Percentiles rank a stretch among this genome's conserved stretches.
Conservation (phyloP, 1,140 invertebrate species). For the Drosophila parabipectinata region DNA sequence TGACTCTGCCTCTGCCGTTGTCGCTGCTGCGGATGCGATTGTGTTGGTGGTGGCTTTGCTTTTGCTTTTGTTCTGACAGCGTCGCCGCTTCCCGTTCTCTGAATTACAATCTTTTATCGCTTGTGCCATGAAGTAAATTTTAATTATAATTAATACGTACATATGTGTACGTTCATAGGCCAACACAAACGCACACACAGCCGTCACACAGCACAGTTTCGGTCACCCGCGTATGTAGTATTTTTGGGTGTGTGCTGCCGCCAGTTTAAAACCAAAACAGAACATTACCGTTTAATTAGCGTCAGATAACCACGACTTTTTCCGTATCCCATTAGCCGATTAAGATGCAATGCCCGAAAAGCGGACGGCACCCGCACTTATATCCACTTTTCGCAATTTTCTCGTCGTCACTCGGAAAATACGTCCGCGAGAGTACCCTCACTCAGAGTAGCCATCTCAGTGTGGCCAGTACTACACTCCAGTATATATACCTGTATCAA, state of each 20-base stretch:
- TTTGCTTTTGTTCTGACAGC: slow-evolving; percentile 31
- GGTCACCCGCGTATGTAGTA: slow-evolving; percentile 8
- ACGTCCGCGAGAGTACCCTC: too few relatives aligned
- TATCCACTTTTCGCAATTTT: too few relatives aligned
- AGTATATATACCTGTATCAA: too few relatives aligned
- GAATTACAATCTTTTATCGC: slow-evolving; percentile 60
- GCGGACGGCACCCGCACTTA: neutral
- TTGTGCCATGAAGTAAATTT: slow-evolving; percentile 61
- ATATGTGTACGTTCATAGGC: slow-evolving; percentile 18
- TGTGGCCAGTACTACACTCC: too few relatives aligned
- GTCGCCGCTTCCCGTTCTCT: slow-evolving; percentile 25
- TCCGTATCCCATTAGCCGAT: neutral
- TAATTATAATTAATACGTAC: slow-evolving; percentile 75
- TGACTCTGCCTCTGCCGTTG: neutral
- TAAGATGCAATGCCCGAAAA: too few relatives aligned
- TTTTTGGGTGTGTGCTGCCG: neutral
- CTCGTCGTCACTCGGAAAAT: too few relatives aligned
- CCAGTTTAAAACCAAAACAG: neutral
- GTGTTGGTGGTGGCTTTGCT: slow-evolving; percentile 42
- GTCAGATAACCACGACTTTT: slow-evolving; percentile 3
- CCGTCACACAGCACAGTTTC: slow-evolving; percentile 12
- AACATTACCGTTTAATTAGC: neutral
- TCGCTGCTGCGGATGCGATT: slow-evolving; percentile 19
- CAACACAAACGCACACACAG: slow-evolving; percentile 18
- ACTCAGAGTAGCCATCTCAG: too few relatives aligned